A percentile compares a stretch with the other conserved stretches of the same genome.
phyloP scores from a whole-genome alignment of 2,797 vertebrate species.

The Periparus ater region DNA sequence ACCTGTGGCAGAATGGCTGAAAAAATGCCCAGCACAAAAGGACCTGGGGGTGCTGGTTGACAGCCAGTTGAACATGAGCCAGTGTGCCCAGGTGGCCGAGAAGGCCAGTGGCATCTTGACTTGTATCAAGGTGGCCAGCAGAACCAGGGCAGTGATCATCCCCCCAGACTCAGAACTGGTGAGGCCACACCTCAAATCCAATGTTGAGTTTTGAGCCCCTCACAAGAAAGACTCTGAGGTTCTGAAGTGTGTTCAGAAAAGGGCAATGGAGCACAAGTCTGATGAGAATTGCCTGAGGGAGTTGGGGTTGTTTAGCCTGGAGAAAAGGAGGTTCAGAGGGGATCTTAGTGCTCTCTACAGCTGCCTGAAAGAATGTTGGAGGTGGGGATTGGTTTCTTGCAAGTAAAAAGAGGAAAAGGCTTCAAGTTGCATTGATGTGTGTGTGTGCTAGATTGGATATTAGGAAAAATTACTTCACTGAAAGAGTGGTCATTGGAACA shows the following conservation, averaged over 20 bases:
- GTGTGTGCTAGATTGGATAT: neutral
- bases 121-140: too few relatives aligned
- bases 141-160: neutral
- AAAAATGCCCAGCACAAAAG: neutral
- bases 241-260: neutral
- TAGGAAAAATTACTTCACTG: neutral
- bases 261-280: neutral
- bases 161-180: fast-evolving
- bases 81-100: neutral
- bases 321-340: neutral
- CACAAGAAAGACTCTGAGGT: neutral
- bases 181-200: too few relatives aligned
- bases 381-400: neutral
- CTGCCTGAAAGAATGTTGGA: neutral
- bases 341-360: neutral
- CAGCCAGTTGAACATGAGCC: fast-evolving
- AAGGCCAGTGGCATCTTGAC: neutral
- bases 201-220: neutral
- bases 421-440: neutral
- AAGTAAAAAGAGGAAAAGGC: neutral
- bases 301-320: neutral
- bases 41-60: neutral
- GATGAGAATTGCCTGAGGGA: neutral
- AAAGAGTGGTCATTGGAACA: neutral
- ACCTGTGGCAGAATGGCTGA: neutral